Percentiles rank a stretch among this genome's conserved stretches.
phyloP scores from a whole-genome alignment of 2,797 vertebrate species.

The Lemur catta region DNA sequence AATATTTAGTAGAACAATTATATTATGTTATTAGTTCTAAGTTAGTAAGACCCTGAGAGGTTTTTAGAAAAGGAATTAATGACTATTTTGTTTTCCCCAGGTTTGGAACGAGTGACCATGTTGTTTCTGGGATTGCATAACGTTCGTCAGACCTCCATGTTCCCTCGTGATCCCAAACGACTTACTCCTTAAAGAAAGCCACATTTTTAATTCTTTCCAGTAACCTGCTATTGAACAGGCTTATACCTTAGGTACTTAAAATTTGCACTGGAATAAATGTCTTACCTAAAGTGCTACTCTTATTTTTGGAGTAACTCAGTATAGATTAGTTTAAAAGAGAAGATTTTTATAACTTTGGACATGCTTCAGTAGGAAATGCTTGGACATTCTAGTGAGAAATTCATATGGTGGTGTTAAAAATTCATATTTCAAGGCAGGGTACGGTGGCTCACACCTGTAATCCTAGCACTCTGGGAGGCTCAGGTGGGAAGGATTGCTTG shows the following conservation, averaged over 20 bases:
- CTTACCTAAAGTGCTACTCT: slow-evolving; percentile 83
- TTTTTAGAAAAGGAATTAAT: slow-evolving; percentile 55
- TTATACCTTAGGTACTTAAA: slow-evolving; percentile 67
- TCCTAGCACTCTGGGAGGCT: no score
- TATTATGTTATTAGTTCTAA: slow-evolving; percentile 28
- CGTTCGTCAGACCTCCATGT: slow-evolving; percentile 98
- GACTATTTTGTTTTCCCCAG: slow-evolving; percentile 81
- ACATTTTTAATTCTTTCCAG: slow-evolving; percentile 44
- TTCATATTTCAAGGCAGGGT: slow-evolving; percentile 30
- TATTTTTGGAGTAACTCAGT: slow-evolving; percentile 72
- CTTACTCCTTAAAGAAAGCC: slow-evolving; percentile 90
- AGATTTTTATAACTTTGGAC: slow-evolving; percentile 74
- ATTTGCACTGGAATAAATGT: slow-evolving; percentile 75
- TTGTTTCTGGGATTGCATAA: slow-evolving; percentile 97
- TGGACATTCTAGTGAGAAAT: slow-evolving; percentile 76
- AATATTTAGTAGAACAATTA: not conserved
- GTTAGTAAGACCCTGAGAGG: not conserved
- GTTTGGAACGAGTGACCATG: slow-evolving; percentile 98
- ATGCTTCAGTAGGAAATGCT: slow-evolving; percentile 73
- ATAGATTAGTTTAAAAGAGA: slow-evolving; percentile 71
- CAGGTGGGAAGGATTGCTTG: no score
- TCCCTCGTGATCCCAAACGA: slow-evolving; percentile 97
- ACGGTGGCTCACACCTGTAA: no score
- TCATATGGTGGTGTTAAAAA: slow-evolving; percentile 62
- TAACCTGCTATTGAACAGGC: slow-evolving; percentile 64